A percentile compares a stretch with the other conserved stretches of the same genome.
These are phyloP conservation scores for Barypeithes pellucidus DNA, from an alignment of 2,888 invertebrate species.

Conservation along the genomic window DNA sequence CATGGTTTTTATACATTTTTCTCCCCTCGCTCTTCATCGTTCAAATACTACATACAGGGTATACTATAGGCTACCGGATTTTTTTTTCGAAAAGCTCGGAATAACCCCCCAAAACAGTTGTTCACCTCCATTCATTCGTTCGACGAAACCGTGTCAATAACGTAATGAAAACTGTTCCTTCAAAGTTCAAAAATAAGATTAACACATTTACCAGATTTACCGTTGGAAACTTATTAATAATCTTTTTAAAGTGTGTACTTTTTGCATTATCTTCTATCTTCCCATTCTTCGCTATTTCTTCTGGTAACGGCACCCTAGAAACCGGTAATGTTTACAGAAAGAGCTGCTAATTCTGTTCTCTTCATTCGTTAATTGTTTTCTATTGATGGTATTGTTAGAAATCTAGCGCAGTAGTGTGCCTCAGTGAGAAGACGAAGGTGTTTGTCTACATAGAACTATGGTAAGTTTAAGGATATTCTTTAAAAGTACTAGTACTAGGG, in stretches of 20 bases:
- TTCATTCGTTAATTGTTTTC: slow-evolving; percentile 13
- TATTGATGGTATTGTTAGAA: not conserved
- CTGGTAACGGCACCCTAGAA: slow-evolving; percentile 37
- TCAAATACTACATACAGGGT: too few species aligned
- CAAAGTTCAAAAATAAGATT: slow-evolving; percentile 30
- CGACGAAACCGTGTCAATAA: too few species aligned
- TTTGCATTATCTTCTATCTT: slow-evolving; percentile 40
- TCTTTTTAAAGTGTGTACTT: slow-evolving; percentile 36
- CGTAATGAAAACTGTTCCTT: not conserved
- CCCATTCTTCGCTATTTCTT: slow-evolving; percentile 24
- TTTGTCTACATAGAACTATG: not conserved
- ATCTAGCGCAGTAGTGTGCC: not conserved
- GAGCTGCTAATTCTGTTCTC: slow-evolving; percentile 20
- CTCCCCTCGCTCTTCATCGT: too few species aligned
- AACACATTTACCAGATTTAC: slow-evolving; percentile 37
- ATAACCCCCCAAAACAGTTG: too few species aligned
- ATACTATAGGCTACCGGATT: too few species aligned
- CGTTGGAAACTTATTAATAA: slow-evolving; percentile 40
- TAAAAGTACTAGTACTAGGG: too few species aligned
- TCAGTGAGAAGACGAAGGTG: not conserved
- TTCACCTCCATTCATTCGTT: too few species aligned
- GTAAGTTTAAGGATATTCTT: too few species aligned
- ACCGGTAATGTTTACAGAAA: slow-evolving; percentile 31
- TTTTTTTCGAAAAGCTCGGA: too few species aligned
- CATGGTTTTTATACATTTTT: too few species aligned